Percentiles rank a stretch among this genome's conserved stretches.
Conservation (phyloP, 2,113 vertebrate species). For the Gulo gulo region DNA sequence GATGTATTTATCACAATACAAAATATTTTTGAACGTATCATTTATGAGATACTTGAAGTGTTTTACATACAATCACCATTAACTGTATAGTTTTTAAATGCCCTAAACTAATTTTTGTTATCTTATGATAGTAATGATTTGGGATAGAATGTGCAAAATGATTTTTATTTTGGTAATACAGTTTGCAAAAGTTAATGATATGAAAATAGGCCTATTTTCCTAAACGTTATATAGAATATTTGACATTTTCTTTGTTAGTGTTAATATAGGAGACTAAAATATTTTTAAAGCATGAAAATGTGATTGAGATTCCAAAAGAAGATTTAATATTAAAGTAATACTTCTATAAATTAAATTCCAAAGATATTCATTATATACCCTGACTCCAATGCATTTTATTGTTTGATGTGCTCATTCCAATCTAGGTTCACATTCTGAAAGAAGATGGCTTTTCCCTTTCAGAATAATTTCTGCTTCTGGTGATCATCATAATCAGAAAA, state of each 20-base stretch:
- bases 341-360: neutral
- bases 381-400: neutral
- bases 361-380: neutral
- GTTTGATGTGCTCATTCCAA: neutral
- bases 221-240: neutral
- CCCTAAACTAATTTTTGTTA: neutral
- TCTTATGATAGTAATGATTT: neutral
- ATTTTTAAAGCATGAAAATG: neutral
- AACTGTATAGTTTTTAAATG: neutral
- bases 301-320: neutral
- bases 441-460: neutral
- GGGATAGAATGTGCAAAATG: neutral
- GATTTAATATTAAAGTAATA: neutral
- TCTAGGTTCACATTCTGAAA: neutral
- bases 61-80: conserved; percentile 19
- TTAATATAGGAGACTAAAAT: neutral
- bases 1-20: neutral
- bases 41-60: neutral
- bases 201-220: neutral
- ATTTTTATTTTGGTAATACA: neutral
- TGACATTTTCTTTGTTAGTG: neutral
- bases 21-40: neutral
- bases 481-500: neutral
- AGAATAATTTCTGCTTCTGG: neutral
- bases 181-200: neutral